Base-by-base conservation (phyloP, 2,113 vertebrate genomes). In the Hipposideros armiger region DNA sequence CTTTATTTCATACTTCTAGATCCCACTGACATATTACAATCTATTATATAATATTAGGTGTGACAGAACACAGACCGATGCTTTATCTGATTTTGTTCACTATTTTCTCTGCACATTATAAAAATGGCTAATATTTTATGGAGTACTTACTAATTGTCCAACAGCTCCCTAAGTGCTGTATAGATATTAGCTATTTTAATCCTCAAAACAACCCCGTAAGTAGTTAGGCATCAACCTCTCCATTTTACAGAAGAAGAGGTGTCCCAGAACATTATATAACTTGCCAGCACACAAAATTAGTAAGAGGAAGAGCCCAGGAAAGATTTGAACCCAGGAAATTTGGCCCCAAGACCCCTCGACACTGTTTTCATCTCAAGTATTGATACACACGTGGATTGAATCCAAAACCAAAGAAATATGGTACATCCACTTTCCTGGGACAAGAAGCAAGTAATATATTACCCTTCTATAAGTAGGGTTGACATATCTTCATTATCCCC, bases 1-100 rank as follows among this genome's bases (percentile, higher is more conserved):
- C 2, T 82, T 50, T 28, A 60, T 93, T 78, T 90, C 42, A 19
- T 90, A 40, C 52, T 93, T 95, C 73, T 87, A 80, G 73, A 62
- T 72, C 32, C 82, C 83, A 30, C 26, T 83, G 80, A 56, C 17
- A 24, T 70, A 64, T 45, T 64, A 3, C 9, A 64, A 7, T 78
- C 32, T 28, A 70, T 84, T 87, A 52, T 64, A 52, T 89, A 72
- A 64, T 76, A 1, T 84, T 84, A 52, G 36, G 54, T 87, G 19
- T 58, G 58, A 78, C n/a, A 36, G 32, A 77, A 78, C 64, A 87
- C 81, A 78, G 89, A 22, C 54, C 60, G 30, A 70, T 45, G 56
- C 17, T 91, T 64, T 84, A 88, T 93, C 54, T 94, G n/a, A n/a
- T 78, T 91, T 42, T 77, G 15, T 52, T 62, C 50, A 73, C 5